These are phyloP conservation scores for Cantharis rustica DNA, from an alignment of 2,888 invertebrate genomes.

Conservation along the genomic window DNA sequence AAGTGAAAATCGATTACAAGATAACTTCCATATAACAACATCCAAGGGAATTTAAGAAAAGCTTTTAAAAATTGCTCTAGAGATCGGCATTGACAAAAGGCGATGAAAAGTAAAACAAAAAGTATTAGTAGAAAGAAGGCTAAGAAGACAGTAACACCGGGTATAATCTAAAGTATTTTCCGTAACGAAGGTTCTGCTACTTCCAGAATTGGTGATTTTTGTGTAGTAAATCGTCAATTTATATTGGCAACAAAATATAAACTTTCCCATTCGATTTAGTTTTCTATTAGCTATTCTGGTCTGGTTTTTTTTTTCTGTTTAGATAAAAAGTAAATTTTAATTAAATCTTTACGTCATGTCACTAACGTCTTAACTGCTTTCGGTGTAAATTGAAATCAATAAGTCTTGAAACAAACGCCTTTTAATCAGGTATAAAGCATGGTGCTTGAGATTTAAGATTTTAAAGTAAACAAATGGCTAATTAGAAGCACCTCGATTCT, in stretches of 20 bases:
- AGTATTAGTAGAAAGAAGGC: neutral
- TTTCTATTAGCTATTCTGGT: neutral
- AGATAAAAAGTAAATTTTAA: neutral
- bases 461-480: neutral
- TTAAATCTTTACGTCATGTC: neutral
- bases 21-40: no score
- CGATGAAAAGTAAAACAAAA: no score
- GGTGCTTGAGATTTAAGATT: neutral
- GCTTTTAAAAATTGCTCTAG: no score
- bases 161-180: neutral
- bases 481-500: neutral
- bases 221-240: neutral
- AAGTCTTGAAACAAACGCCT: neutral
- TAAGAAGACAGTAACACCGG: no score
- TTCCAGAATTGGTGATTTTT: neutral
- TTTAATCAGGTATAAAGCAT: neutral
- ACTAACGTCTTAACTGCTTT: neutral
- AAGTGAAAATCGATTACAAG: no score
- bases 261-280: neutral
- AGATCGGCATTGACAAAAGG: no score
- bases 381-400: neutral
- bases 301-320: neutral
- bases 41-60: no score
- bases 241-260: neutral
- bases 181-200: neutral